A percentile compares a stretch with the other conserved stretches of the same genome.
Evolutionary conservation across 2,797 vertebrate genomes (phyloP).

Genomic region (Sylvia borin): DNA sequence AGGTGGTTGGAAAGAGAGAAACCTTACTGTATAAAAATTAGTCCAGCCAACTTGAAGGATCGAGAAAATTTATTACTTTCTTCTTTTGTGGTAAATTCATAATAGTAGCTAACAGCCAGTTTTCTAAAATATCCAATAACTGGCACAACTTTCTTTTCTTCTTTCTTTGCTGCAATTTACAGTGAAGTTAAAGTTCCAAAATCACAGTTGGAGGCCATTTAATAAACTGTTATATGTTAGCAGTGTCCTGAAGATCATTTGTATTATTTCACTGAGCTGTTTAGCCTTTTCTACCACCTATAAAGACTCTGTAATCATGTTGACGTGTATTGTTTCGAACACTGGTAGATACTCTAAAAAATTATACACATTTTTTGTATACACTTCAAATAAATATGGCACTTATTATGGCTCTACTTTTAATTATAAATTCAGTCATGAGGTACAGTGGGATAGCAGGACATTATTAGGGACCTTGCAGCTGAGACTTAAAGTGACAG

Average conservation of each 20-base stretch:
- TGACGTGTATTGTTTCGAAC: constrained; percentile 36
- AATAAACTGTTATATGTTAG: background rate
- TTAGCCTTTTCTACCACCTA: background rate
- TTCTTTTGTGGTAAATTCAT: background rate
- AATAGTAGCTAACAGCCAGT: background rate
- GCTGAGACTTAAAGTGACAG: background rate
- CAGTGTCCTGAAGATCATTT: constrained; percentile 48
- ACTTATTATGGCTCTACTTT: background rate
- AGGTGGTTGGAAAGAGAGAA: background rate
- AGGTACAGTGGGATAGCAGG: background rate
- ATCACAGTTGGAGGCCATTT: background rate
- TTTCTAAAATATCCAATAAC: background rate
- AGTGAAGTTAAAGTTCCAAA: background rate
- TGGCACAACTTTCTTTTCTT: background rate
- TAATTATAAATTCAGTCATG: background rate
- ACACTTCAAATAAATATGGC: constrained; percentile 22
- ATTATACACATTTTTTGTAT: background rate
- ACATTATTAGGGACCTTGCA: background rate
- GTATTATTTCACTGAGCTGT: constrained; percentile 16
- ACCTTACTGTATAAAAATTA: background rate
- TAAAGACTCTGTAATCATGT: constrained; percentile 29
- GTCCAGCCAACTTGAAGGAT: background rate
- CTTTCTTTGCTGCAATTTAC: background rate
- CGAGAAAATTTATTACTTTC: background rate
- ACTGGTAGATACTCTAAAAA: constrained; percentile 6